These are phyloP conservation scores for Lithophane leautieri DNA, from an alignment of 2,888 invertebrate genomes.

Conservation along the genomic window DNA sequence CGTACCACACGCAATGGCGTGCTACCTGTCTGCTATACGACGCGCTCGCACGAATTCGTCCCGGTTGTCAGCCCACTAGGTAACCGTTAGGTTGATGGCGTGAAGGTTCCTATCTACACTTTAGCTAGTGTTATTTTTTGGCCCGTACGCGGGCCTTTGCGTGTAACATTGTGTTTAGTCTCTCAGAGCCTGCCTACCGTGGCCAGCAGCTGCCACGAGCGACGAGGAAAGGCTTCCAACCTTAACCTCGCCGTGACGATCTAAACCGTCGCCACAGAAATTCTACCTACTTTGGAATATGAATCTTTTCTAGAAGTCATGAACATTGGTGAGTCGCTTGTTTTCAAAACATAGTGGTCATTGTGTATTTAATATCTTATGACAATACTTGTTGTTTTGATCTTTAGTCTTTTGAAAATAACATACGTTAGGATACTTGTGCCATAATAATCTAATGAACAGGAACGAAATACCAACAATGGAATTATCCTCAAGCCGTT, in stretches of 20 bases:
- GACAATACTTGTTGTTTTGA: conserved; percentile 44
- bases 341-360: conserved; percentile 69
- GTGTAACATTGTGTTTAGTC: conserved; percentile 85
- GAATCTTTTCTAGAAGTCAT: conserved; percentile 59
- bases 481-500: conserved; percentile 31
- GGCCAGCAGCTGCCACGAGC: conserved; percentile 66
- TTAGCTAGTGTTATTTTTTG: conserved; percentile 70
- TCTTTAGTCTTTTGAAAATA: conserved; percentile 32
- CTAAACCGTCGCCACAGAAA: conserved; percentile 52
- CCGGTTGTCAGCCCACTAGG: conserved; percentile 90
- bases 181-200: conserved; percentile 75
- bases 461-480: conserved; percentile 62
- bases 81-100: conserved; percentile 85
- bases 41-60: conserved; percentile 78
- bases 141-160: conserved; percentile 77
- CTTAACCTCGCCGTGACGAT: conserved; percentile 57
- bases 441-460: conserved; percentile 73
- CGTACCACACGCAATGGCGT: conserved; percentile 72
- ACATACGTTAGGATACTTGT: conserved; percentile 58
- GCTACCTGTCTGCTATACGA: conserved; percentile 73
- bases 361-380: conserved; percentile 51
- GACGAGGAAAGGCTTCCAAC: conserved; percentile 58
- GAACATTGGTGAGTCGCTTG: conserved; percentile 75
- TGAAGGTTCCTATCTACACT: conserved; percentile 77
- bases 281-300: conserved; percentile 51